Evolutionary conservation across 2,888 invertebrate species (phyloP).

Genomic region (Drosophila affinis): DNA sequence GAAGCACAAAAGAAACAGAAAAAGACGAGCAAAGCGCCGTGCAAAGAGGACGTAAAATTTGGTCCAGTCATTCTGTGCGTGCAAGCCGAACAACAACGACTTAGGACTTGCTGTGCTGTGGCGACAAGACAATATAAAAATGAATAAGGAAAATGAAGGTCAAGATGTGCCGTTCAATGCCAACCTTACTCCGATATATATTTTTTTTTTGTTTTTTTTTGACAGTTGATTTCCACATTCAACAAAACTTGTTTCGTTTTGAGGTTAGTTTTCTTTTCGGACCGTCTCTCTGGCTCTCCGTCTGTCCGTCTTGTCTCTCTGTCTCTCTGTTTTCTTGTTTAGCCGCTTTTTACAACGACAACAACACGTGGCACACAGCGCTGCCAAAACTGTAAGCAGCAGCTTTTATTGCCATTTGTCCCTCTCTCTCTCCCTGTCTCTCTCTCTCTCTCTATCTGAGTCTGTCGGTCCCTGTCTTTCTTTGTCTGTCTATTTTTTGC

Average conservation of each 20-base stretch:
- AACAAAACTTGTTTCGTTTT: slow-evolving; percentile 68
- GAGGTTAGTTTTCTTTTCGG: slow-evolving; percentile 57
- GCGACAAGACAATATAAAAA: no score
- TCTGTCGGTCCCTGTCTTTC: slow-evolving; percentile 18
- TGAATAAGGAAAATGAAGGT: no score
- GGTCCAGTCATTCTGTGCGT: no score
- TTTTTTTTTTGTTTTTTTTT: slow-evolving; percentile 23
- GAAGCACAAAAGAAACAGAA: no score
- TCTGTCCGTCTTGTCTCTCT: slow-evolving; percentile 12
- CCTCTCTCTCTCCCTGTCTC: not conserved
- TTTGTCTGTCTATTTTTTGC: slow-evolving; percentile 44
- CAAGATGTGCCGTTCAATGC: no score
- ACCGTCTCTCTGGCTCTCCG: slow-evolving; percentile 23
- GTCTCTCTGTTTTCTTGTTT: slow-evolving; percentile 35
- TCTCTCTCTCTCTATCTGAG: slow-evolving; percentile 1
- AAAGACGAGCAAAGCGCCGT: no score
- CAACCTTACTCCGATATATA: no score
- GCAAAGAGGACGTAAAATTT: no score
- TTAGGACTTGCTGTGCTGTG: no score
- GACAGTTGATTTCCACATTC: slow-evolving; percentile 49
- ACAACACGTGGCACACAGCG: slow-evolving; percentile 54
- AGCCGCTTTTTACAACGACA: slow-evolving; percentile 41
- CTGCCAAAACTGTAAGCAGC: slow-evolving; percentile 35
- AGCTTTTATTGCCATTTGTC: slow-evolving; percentile 32
- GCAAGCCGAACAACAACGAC: no score